Base-by-base conservation (phyloP, 2,797 vertebrate genomes). In the Serranus cabrilla region DNA sequence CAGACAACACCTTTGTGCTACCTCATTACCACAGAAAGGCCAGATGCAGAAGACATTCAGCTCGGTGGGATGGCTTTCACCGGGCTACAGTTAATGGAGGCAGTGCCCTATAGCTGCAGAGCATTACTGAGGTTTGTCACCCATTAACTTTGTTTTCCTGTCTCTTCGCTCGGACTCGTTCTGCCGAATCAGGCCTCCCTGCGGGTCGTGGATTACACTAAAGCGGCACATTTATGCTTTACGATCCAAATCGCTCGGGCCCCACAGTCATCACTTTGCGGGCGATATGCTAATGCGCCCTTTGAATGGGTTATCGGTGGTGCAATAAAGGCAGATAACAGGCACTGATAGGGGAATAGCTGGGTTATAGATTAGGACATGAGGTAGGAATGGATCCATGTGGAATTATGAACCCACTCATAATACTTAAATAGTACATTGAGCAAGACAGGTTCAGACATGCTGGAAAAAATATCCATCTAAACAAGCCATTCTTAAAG, bases 231-330 rank as follows among this genome's bases (percentile, higher is more conserved):
- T 89, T 82, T 56, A 57, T 59, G 86, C 63, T 89, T 90, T 88
- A 91, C 42, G 64, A 81, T 62, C 61, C 34, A 10, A 71, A 84
- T 62, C 42, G 6, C 64, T 52, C 16, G 1, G 40, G 73, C 54
- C 74, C 45, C 13, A 3, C 57, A 71, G 80, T 68, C 80, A 63
- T 81, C 49, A 3, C 61, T 82, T 77, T 56, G 62, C n/a, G 16
- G 70, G 23, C 46, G 2, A 83, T 87, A 89, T 92, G 89, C 82
- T 82, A 90, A 92, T 90, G 79, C 42, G 1, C 43, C 86, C 88
- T 91, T 91, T 86, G 52, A 86, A 84, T 21, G 51, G 82, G 79
- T 88, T 67, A 54, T 86, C 80, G 78, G 74, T 23, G 58, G 71
- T 37, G 83, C 76, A 83, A 79, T 89, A 89, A 89, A 90, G 58